Conservation (phyloP, 1,140 invertebrate species). For the Heliconius melpomene region DNA sequence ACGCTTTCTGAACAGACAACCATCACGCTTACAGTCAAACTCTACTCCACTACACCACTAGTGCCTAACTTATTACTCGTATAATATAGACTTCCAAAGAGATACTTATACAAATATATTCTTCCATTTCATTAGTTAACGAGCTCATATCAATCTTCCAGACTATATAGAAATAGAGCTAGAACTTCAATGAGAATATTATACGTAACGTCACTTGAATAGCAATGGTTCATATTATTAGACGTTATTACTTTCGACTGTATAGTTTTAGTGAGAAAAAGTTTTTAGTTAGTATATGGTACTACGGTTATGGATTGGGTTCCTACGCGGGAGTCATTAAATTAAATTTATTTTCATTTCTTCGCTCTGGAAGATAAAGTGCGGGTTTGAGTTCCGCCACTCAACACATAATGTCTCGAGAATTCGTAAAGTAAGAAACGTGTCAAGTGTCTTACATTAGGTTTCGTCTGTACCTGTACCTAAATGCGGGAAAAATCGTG, state of each 20-base stretch:
- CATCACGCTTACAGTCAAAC: background rate
- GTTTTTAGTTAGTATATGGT: no score
- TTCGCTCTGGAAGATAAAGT: no score
- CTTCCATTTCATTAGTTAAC: background rate
- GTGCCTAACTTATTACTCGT: background rate
- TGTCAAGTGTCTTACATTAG: no score
- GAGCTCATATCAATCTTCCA: constrained; percentile 6
- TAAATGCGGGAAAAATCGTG: no score
- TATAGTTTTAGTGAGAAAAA: no score
- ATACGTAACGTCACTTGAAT: constrained; percentile 14
- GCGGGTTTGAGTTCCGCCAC: no score
- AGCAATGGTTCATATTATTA: constrained; percentile 24
- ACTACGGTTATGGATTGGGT: background rate
- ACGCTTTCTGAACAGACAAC: background rate
- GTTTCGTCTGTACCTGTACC: no score
- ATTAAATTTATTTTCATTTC: no score
- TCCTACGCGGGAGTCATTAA: no score
- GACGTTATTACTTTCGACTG: background rate
- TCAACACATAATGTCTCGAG: background rate
- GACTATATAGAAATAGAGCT: background rate
- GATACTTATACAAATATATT: background rate
- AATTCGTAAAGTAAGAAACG: no score
- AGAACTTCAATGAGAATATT: background rate
- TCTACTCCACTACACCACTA: background rate
- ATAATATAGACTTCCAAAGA: background rate